phyloP scores from a whole-genome alignment of 2,113 vertebrate genomes.

The Prietella phreatophila region DNA sequence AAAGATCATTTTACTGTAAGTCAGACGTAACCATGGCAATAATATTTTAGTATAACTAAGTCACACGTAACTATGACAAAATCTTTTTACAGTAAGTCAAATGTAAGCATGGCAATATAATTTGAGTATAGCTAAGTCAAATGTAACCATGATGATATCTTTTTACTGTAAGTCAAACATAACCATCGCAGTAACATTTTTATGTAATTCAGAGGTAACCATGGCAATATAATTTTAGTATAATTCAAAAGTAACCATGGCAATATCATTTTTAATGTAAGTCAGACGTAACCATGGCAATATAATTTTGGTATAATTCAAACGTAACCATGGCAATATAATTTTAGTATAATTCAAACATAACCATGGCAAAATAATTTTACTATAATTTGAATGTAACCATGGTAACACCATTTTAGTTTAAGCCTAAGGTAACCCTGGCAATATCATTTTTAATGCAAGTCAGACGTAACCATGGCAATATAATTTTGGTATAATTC shows the following conservation, averaged over 20 bases:
- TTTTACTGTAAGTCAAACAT: neutral
- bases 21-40: neutral
- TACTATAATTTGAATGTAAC: neutral
- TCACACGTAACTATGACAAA: neutral
- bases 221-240: neutral
- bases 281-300: neutral
- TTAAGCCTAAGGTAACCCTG: neutral
- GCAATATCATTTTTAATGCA: neutral
- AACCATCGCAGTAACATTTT: neutral
- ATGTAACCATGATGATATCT: neutral
- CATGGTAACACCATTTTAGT: too few species aligned
- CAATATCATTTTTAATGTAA: neutral
- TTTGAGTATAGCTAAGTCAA: neutral
- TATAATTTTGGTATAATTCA: neutral
- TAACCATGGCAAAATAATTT: too few species aligned
- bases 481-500: neutral
- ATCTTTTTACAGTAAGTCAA: neutral
- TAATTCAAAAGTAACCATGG: neutral
- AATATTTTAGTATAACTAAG: neutral
- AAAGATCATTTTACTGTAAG: neutral
- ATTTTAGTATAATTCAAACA: neutral
- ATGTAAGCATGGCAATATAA: neutral
- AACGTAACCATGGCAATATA: neutral
- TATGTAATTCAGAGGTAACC: neutral
- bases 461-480: neutral